Percentiles rank a stretch among this genome's conserved stretches.
phyloP scores from a whole-genome alignment of 37 sponge, comb jelly and placozoan species.

The Cladorhizidae sp. region DNA sequence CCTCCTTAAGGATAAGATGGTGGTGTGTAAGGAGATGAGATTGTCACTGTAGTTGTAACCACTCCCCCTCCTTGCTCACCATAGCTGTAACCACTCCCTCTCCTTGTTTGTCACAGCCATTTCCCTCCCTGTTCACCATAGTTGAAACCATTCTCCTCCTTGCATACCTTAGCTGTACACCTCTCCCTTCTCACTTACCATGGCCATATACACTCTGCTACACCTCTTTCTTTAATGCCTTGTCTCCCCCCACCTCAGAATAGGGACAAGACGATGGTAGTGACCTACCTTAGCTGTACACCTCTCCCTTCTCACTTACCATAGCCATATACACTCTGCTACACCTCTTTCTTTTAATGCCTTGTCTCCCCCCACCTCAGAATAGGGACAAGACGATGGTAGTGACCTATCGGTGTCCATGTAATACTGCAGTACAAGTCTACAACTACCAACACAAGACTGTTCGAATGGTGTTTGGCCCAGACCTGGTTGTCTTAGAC shows the following conservation, averaged over 20 bases:
- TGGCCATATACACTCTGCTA: background rate
- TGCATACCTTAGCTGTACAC: too few relatives aligned
- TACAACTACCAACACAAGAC: constrained; percentile 90
- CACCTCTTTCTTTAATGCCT: background rate
- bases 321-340: background rate
- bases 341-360: background rate
- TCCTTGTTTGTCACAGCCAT: too few relatives aligned
- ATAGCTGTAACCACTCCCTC: too few relatives aligned
- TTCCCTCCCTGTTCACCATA: too few relatives aligned
- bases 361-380: constrained; percentile 15
- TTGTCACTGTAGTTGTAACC: too few relatives aligned
- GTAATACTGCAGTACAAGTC: constrained; percentile 91
- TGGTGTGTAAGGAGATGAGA: too few relatives aligned
- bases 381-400: constrained; percentile 75
- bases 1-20: too few relatives aligned
- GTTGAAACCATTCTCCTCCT: too few relatives aligned
- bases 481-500: constrained; percentile 87
- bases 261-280: constrained; percentile 75
- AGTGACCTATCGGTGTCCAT: constrained; percentile 87
- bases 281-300: too few relatives aligned
- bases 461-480: constrained; percentile 91
- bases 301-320: background rate
- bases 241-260: constrained; percentile 17
- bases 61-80: too few relatives aligned
- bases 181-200: background rate